Evolutionary conservation across 1,140 invertebrate species (phyloP).

Genomic region (Formica exsecta): DNA sequence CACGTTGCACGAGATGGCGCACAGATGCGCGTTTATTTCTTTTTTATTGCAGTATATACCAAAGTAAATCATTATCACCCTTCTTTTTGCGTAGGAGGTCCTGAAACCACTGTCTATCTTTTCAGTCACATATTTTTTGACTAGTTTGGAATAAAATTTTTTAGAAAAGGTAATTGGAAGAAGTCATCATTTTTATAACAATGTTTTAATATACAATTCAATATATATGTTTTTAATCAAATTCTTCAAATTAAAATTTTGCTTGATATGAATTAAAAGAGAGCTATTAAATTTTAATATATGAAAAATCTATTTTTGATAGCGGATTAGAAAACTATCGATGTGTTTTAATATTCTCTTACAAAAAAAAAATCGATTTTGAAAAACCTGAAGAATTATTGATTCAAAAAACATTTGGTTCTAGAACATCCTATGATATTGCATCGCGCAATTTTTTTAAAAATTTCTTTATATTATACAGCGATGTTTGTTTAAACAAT

Average conservation of each 20-base stretch:
- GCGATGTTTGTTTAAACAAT: constrained; percentile 24
- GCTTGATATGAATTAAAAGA: neutral
- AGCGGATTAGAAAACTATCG: neutral
- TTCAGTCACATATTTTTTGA: neutral
- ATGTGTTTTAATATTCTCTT: neutral
- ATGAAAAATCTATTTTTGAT: neutral
- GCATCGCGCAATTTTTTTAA: neutral
- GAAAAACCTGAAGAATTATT: neutral
- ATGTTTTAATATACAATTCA: too few species aligned
- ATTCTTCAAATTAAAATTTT: neutral
- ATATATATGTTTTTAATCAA: neutral
- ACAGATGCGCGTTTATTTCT: constrained; percentile 1
- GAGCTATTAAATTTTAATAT: constrained; percentile 5
- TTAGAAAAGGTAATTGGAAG: neutral
- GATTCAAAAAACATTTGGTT: neutral
- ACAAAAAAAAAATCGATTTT: neutral
- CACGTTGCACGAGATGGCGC: constrained; percentile 20
- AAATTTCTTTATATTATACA: constrained; percentile 21
- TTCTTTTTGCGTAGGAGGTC: neutral
- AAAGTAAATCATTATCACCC: constrained; percentile 15
- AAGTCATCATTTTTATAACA: neutral
- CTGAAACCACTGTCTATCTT: neutral
- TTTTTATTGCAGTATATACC: constrained; percentile 19
- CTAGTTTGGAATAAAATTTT: neutral
- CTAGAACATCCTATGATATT: constrained; percentile 3